Evolutionary conservation across 2,797 vertebrate genomes (phyloP), one percentile per base, ranked within the genome.

Genomic region (Galago senegalensis): DNA sequence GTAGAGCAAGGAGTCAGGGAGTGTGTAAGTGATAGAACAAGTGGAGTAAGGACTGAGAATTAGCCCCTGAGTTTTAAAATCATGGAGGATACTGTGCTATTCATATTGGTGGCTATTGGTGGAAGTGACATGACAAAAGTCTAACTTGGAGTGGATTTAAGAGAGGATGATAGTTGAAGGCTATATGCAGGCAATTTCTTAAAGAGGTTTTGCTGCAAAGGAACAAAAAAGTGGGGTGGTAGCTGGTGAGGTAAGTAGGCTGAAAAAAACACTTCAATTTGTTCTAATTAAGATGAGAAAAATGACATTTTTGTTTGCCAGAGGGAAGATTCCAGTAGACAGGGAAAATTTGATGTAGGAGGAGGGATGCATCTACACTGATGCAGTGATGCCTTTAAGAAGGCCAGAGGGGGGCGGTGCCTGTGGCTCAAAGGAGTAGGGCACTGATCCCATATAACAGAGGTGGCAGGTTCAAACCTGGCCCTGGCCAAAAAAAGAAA

Each of bases 171-270:
- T 29, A 40, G 18, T 43, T 31, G 31, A 40, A 73, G 40, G 34
- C 3, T 63, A 3, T 63, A 49, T 34, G 1, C 8, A 43, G 40
- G 14, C 29, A 56, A 49, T 5, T 29, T 61, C 85, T 92, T 85
- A 73, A 46, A 95, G 61, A 76, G 6, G 14, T 86, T 87, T 96
- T 69, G 31, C 84, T 84, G 3, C 8, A 86, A 69, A 94, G n/a
- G 40, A 84, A 92, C 13, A 43, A 65, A 85, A 43, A 70, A 27
- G 31, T 20, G 2, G 65, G 20, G 4, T 70, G 21, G 14, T 69
- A 73, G 23, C 2, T 77, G 46, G n/a, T 63, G 13, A 7, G 31
- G n/a, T 67, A 94, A 61, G 40, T 82, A 29, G 14, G 8, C 53
- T 75, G 87, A 92, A 76, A 60, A 60, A 81, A 84, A 56, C 3